Conservation (phyloP, 1,140 invertebrate species). For the Trichonephila clavata region DNA sequence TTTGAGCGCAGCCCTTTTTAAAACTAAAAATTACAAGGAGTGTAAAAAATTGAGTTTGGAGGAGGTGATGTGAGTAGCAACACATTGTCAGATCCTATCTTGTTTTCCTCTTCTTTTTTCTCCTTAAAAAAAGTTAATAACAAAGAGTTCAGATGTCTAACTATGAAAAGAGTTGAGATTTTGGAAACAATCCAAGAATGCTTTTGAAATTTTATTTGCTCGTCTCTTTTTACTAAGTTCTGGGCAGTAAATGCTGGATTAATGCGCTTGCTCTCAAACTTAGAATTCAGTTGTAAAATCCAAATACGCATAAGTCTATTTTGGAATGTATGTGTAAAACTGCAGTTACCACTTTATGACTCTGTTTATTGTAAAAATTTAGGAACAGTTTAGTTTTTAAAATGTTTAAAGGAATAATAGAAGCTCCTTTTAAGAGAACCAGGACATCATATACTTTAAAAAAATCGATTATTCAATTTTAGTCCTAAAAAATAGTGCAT, state of each 20-base stretch:
- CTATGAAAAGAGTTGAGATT: neutral
- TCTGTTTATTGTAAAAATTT: neutral
- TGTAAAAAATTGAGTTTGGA: neutral
- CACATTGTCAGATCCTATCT: neutral
- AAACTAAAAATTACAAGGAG: slow-evolving; percentile 3
- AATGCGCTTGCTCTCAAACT: neutral
- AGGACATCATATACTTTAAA: too few species aligned
- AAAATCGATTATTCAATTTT: too few species aligned
- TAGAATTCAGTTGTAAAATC: neutral
- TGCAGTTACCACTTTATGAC: neutral
- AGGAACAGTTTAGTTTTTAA: neutral
- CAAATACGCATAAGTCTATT: neutral
- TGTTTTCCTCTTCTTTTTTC: neutral
- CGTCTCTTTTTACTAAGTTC: neutral
- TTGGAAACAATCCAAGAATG: slow-evolving; percentile 4
- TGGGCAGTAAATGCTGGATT: neutral
- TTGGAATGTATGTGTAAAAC: neutral
- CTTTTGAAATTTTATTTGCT: slow-evolving; percentile 26
- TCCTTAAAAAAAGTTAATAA: neutral
- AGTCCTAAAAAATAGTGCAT: too few species aligned
- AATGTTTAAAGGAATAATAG: neutral
- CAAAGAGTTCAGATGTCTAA: neutral
- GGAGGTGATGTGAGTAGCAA: neutral
- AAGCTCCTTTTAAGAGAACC: too few species aligned
- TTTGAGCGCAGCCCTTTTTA: neutral